Conservation (phyloP, 2,113 vertebrate species). For the Platycercus adscitus region DNA sequence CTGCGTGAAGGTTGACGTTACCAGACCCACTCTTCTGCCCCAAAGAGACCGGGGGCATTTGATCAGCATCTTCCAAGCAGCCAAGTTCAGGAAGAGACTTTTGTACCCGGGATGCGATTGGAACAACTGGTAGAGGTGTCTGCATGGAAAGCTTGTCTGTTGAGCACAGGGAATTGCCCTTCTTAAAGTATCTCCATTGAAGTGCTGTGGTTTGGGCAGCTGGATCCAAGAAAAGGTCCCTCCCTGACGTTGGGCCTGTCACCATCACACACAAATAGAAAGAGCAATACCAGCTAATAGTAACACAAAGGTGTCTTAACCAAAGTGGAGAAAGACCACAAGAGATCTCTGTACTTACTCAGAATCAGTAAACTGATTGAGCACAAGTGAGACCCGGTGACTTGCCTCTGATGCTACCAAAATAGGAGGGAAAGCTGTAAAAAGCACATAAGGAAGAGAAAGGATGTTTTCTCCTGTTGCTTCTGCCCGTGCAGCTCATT, state of each 20-base stretch:
- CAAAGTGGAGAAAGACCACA: not conserved
- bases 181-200: not conserved
- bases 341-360: not conserved
- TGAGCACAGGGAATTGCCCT: not conserved
- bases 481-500: not conserved
- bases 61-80: not conserved
- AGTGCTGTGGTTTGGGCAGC: not conserved
- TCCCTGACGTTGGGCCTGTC: not conserved
- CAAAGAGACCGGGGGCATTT: not conserved
- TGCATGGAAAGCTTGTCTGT: not conserved
- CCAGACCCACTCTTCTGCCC: not conserved
- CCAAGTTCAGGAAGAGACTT: not conserved
- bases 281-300: not conserved
- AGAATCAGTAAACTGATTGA: not conserved
- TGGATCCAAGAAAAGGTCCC: not conserved
- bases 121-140: fast-evolving
- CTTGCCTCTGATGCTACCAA: not conserved
- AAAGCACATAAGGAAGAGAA: not conserved
- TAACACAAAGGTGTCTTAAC: not conserved
- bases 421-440: not conserved
- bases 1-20: not conserved
- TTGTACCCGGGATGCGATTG: not conserved
- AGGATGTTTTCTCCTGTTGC: not conserved
- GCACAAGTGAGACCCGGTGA: not conserved
- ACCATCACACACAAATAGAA: not conserved